Base-by-base conservation (phyloP, 2,113 vertebrate genomes). In the Galeopterus variegatus region DNA sequence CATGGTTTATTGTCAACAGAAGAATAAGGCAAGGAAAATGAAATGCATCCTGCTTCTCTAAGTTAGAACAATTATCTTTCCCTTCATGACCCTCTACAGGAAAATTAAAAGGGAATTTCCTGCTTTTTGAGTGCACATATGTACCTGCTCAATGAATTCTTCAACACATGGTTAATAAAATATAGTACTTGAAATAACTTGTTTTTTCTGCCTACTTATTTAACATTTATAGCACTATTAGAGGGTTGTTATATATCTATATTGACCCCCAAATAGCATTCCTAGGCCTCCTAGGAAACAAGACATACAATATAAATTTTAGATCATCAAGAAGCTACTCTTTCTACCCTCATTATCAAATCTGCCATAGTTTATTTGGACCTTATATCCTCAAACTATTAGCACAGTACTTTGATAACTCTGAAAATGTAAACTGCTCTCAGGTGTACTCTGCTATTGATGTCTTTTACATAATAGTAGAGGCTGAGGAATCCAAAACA, bases 1-100 rank as follows among this genome's bases (percentile, higher is more conserved):
- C 18, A 62, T 64, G 31, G 69, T 45, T 96, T 77, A 82, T 36
- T 96, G 56, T 94, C 36, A 72, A 3, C 19, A 80, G 33, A 90
- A 70, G 21, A 62, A 11, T 81, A 82, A 93, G 95, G 48, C 10
- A 96, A 98, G 88, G 15, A 62, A n/a, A 36, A 88, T 10, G 0
- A 76, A n/a, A 84, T 4, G 0, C 4, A 77, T 60, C 28, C 7
- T 85, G 56, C 1, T 81, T 70, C 89, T 80, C 11, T 24, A 93
- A 52, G 94, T 98, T 79, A 54, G 26, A 72, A 87, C 5, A 91
- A 52, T 97, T 50, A 24, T 83, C 6, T 54, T 97, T 81, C 58
- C 87, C 79, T 75, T 67, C 97, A 75, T 89, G 83, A 77, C 24
- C 14, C 56, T 56, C 24, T 93, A 31, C 2, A 76, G 72, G 50